These are phyloP conservation scores for Balearica regulorum DNA, from an alignment of 2,797 vertebrate genomes.

Conservation along the genomic window DNA sequence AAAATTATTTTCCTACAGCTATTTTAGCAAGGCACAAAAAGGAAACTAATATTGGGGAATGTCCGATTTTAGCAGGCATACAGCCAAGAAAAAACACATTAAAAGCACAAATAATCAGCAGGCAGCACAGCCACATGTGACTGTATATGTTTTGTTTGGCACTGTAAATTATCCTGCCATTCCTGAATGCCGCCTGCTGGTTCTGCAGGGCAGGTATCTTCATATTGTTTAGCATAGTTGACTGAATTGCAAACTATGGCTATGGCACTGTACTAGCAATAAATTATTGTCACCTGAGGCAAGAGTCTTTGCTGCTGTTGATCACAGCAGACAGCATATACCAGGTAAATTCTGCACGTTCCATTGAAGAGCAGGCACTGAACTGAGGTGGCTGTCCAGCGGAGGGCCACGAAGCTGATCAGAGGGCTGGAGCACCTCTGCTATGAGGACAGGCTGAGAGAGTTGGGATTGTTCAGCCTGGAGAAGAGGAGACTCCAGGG, in stretches of 20 bases:
- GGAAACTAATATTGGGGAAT: neutral
- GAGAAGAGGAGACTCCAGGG: too few species aligned
- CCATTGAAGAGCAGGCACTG: neutral
- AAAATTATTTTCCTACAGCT: neutral
- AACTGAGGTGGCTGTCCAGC: neutral
- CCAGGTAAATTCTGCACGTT: neutral
- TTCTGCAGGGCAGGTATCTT: neutral
- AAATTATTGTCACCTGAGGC: neutral
- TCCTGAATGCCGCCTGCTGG: neutral
- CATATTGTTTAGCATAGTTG: neutral
- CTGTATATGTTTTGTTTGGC: neutral
- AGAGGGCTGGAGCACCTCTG: too few species aligned
- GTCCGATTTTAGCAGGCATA: neutral
- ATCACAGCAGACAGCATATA: neutral
- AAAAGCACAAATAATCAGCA: neutral
- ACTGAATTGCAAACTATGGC: neutral
- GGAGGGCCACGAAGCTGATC: too few species aligned
- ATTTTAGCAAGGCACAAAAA: neutral
- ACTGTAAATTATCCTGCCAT: neutral
- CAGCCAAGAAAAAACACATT: neutral
- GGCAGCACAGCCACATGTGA: rapidly evolving
- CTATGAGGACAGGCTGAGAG: too few species aligned
- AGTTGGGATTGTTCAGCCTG: too few species aligned
- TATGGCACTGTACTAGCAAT: neutral
- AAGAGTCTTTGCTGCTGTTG: neutral